These are phyloP conservation scores for Ciconia maguari DNA, from an alignment of 2,113 vertebrate species.

Conservation along the genomic window DNA sequence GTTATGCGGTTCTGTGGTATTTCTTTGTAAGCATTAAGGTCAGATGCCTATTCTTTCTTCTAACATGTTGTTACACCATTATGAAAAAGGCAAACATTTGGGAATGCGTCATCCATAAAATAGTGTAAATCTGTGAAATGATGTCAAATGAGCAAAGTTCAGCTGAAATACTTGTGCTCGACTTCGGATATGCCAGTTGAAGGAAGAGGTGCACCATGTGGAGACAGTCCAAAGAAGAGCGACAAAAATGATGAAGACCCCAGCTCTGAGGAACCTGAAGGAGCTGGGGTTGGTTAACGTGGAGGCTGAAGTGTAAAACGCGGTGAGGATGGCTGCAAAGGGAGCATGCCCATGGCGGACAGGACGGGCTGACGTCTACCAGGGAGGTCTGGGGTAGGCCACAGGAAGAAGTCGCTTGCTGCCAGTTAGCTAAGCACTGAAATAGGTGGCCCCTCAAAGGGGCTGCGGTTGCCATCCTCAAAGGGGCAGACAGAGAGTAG, in stretches of 20 bases:
- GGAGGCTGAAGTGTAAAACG: neutral
- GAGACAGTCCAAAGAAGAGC: neutral
- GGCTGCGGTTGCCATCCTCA: neutral
- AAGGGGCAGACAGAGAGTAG: neutral
- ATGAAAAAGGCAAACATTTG: neutral
- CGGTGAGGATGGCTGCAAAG: neutral
- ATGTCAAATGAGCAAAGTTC: neutral
- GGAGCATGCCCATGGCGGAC: rapidly evolving
- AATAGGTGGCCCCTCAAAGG: neutral
- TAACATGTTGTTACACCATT: neutral
- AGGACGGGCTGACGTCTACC: rapidly evolving
- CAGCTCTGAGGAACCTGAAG: neutral
- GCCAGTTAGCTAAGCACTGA: neutral
- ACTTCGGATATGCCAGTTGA: neutral
- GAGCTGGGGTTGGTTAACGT: neutral
- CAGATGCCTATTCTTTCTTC: neutral
- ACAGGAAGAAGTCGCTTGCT: neutral
- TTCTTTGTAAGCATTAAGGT: neutral
- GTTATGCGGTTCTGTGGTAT: neutral
- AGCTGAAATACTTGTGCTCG: neutral
- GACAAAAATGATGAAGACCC: neutral
- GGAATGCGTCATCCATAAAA: neutral
- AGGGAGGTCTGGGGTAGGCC: neutral
- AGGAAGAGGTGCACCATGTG: neutral
- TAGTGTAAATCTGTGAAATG: neutral